Evolutionary conservation across 2,888 invertebrate genomes (phyloP).

Genomic region (Euzophera pinguis): DNA sequence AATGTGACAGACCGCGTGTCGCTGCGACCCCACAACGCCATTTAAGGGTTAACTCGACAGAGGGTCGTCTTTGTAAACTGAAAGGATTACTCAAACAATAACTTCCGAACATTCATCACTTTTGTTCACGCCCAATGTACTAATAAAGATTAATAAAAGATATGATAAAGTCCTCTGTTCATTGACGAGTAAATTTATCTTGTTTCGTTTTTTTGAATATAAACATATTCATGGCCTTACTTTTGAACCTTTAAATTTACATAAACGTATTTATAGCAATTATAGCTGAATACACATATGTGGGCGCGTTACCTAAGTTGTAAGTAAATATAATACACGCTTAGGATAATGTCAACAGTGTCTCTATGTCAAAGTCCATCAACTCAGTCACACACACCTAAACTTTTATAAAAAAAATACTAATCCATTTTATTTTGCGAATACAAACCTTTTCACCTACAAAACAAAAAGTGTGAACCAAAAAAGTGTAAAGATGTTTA

Average conservation of each 20-base stretch:
- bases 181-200: slow-evolving; percentile 4
- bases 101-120: slow-evolving; percentile 65
- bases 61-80: slow-evolving; percentile 70
- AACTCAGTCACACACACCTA: too few species aligned
- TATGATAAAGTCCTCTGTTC: slow-evolving; percentile 9
- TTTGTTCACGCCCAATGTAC: slow-evolving; percentile 55
- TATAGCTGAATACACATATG: too few species aligned
- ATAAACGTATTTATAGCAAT: neutral
- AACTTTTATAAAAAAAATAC: too few species aligned
- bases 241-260: too few species aligned
- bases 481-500: too few species aligned
- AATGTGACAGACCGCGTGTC: slow-evolving; percentile 75
- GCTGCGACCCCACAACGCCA: slow-evolving; percentile 47
- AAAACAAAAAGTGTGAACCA: too few species aligned
- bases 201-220: neutral
- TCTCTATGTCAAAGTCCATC: too few species aligned
- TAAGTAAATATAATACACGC: too few species aligned
- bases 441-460: neutral
- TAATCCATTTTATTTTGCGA: too few species aligned
- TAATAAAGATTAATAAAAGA: slow-evolving; percentile 53
- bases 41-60: slow-evolving; percentile 63
- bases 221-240: neutral
- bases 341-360: too few species aligned
- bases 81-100: slow-evolving; percentile 70
- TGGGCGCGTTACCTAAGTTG: too few species aligned